A percentile compares a stretch with the other conserved stretches of the same genome.
Evolutionary conservation across 37 sponge, comb jelly and placozoan species (phyloP).

Genomic region (Aphrocallistes beatrix): DNA sequence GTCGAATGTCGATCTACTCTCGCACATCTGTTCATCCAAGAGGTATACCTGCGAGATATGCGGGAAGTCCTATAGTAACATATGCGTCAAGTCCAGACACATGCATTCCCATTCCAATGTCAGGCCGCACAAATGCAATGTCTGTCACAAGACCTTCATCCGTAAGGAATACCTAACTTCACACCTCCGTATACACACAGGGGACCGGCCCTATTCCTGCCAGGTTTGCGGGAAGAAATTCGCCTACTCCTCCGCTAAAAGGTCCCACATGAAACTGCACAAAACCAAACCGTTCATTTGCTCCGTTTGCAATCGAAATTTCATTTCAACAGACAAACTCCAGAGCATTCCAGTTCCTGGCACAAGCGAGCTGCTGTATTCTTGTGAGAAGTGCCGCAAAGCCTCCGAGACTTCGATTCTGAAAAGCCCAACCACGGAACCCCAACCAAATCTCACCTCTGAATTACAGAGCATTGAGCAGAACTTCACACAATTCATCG

Average conservation of each 20-base stretch:
- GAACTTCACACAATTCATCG: neutral
- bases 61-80: neutral
- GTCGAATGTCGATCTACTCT: neutral
- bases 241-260: neutral
- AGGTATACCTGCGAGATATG: neutral
- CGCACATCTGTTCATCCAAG: neutral
- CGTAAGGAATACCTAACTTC: neutral
- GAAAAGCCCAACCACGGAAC: too few relatives aligned
- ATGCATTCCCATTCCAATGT: neutral
- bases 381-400: neutral
- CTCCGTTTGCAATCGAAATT: neutral
- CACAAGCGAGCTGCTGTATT: neutral
- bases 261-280: constrained; percentile 5
- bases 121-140: neutral
- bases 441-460: too few relatives aligned
- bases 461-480: neutral
- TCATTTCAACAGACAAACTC: neutral
- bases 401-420: neutral
- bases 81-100: neutral
- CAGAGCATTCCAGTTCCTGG: neutral
- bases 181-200: neutral
- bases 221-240: neutral
- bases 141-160: neutral
- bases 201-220: constrained; percentile 8
- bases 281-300: neutral